Conservation (phyloP, 2,113 vertebrate species). For the Anolis carolinensis region DNA sequence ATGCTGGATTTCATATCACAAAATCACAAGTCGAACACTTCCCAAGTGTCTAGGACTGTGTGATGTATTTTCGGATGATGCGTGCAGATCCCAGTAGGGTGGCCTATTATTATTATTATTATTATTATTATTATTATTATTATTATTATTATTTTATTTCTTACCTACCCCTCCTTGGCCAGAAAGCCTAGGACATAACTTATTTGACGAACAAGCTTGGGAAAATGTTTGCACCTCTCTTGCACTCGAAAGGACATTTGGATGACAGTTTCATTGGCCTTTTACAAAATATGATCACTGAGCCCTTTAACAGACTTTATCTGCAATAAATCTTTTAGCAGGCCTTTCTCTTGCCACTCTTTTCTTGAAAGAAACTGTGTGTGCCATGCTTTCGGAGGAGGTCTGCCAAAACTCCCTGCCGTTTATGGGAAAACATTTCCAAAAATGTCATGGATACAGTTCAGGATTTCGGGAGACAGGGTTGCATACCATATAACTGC, state of each 20-base stretch:
- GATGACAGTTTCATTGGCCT: slow-evolving; percentile 8
- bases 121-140: too few relatives aligned
- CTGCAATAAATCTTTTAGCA: background rate
- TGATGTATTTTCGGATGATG: too few relatives aligned
- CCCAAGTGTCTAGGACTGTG: too few relatives aligned
- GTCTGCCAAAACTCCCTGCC: background rate
- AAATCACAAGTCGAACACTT: too few relatives aligned
- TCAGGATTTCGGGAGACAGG: background rate
- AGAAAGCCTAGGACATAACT: background rate
- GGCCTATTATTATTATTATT: too few relatives aligned
- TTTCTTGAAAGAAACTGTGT: background rate
- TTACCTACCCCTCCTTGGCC: background rate
- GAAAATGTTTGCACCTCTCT: background rate
- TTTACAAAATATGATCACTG: background rate
- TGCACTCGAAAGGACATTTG: background rate
- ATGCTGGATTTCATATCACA: too few relatives aligned
- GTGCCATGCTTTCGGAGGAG: background rate
- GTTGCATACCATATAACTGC: background rate
- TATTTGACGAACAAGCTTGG: background rate
- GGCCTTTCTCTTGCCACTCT: background rate
- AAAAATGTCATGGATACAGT: background rate
- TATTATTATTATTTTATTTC: too few relatives aligned
- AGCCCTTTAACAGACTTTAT: background rate
- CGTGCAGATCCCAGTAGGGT: too few relatives aligned
- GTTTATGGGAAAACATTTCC: slow-evolving; percentile 5